Base-by-base conservation (phyloP, 2,113 vertebrate species). In the Alouatta palliata region DNA sequence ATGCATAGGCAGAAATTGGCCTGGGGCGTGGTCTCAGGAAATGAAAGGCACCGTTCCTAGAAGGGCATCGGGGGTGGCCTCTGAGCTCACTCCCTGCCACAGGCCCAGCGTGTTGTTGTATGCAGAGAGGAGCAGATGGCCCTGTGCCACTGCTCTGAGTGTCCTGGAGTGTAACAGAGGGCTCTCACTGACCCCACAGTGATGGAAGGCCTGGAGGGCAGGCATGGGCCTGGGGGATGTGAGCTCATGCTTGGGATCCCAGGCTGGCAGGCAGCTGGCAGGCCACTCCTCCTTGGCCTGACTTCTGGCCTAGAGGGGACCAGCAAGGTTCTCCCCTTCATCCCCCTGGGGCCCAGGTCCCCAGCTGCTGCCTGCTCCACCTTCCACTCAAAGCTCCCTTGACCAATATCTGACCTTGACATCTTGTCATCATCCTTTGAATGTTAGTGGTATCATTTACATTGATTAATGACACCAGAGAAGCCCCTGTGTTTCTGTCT, bases 41-140 rank as follows among this genome's bases (percentile, higher is more conserved):
- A 70, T 0, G 56, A 68, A 61, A 68, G n/a, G 5, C 64, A 37
- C 25, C 9, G 25, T 54, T 40, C 47, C 68, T 25, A 23, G n/a
- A 16, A 40, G 32, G 27, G 1, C 47, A 81, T 40, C 2, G 8
- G 54, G 25, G 37, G 13, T 23, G 32, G 19, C 30, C 49, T 90
- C 3, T 32, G 13, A 32, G 25, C 3, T 91, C 35, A 6, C 49
- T 58, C 47, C 10, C 27, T 68, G 2, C 54, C 9, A 8, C 0
- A 0, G 9, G 20, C 83, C 10, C 77, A 9, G 71, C 35, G 0
- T 30, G 32, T 37, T 30, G 47, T 27, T 7, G 35, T 23, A n/a
- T 47, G 68, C 54, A 0, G 1, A 52, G 54, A 40, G 54, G 0
- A 47, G 68, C 14, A 70, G 58, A 43, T 6, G 1, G 0, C 19